These are phyloP conservation scores for Parasteatoda lunata DNA, from an alignment of 2,888 invertebrate species.

Conservation along the genomic window DNA sequence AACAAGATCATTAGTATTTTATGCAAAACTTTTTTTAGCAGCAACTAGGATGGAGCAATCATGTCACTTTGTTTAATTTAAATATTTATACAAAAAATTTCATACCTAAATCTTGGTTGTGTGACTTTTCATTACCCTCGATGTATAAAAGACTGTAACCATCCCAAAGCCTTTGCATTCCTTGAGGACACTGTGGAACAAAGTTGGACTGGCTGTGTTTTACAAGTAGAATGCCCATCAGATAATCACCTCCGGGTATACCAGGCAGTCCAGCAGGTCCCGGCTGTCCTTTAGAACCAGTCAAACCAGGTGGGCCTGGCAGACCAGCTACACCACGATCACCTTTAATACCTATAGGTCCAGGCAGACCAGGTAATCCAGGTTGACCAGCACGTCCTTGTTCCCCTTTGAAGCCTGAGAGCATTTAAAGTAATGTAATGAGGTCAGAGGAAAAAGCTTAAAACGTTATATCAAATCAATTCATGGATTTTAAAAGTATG, in stretches of 20 bases:
- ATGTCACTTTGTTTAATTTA: not conserved
- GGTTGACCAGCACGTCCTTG: conserved; percentile 70
- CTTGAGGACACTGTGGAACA: conserved; percentile 88
- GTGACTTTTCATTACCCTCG: conserved; percentile 96
- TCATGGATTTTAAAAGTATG: no score
- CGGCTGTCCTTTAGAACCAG: conserved; percentile 82
- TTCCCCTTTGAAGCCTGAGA: conserved; percentile 70
- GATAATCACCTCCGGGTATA: conserved; percentile 80
- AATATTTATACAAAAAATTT: not conserved
- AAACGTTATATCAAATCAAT: no score
- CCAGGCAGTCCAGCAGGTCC: conserved; percentile 83
- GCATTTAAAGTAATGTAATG: no score
- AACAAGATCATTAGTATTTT: not conserved
- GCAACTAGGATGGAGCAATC: not conserved
- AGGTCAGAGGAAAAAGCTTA: no score
- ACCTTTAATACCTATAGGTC: conserved; percentile 72
- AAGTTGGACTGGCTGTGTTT: conserved; percentile 91
- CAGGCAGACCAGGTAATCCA: conserved; percentile 71
- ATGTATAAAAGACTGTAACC: conserved; percentile 97
- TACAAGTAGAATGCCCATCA: conserved; percentile 90
- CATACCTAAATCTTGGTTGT: conserved; percentile 93
- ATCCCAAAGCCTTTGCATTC: conserved; percentile 93
- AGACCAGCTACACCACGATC: conserved; percentile 83
- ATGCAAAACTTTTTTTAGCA: not conserved
- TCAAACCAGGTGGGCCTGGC: conserved; percentile 73